Conservation (phyloP, 2,113 vertebrate species). For the Condylura cristata region DNA sequence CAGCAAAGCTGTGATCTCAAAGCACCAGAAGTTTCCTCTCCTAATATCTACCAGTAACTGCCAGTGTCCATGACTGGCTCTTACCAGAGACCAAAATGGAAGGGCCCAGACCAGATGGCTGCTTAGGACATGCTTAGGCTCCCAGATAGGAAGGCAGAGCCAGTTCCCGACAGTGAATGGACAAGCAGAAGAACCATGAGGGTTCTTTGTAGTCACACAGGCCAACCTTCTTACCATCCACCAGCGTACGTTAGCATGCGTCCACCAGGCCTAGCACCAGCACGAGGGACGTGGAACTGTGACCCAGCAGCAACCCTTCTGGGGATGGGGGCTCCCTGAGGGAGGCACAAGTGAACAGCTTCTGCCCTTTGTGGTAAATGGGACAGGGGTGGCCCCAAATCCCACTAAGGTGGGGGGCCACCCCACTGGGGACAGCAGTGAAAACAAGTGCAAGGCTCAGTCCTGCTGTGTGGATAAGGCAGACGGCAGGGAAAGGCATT, state of each 20-base stretch:
- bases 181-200: background rate
- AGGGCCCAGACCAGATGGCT: background rate
- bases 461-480: background rate
- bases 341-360: background rate
- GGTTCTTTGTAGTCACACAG: background rate
- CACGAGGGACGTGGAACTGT: background rate
- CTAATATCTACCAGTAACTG: constrained; percentile 9
- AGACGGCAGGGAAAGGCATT: background rate
- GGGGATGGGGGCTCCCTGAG: too few species aligned
- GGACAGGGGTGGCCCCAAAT: background rate
- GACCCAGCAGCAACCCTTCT: background rate
- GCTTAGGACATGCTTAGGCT: background rate
- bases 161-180: background rate
- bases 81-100: background rate
- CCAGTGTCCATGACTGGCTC: background rate
- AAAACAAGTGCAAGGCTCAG: background rate
- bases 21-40: constrained; percentile 33
- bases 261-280: too few species aligned
- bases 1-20: background rate
- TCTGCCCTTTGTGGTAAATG: accelerated
- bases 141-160: background rate
- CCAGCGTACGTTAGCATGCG: too few species aligned
- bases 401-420: too few species aligned
- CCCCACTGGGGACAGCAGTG: background rate
- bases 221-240: too few species aligned